phyloP scores from a whole-genome alignment of 2,113 vertebrate genomes.

The Saccopteryx leptura region DNA sequence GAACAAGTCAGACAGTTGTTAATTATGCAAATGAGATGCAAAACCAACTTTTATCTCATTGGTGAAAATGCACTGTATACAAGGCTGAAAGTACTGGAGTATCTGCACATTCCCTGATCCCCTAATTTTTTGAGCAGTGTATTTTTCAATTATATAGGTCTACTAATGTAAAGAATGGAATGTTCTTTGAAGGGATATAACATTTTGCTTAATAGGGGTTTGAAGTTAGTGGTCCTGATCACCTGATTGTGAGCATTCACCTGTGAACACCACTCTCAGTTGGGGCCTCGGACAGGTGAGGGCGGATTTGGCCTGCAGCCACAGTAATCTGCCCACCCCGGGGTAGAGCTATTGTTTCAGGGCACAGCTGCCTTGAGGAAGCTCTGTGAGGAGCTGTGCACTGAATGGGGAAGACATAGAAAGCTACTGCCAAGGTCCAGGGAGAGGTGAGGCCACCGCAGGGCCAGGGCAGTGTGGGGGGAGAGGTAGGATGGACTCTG shows the following conservation, averaged over 20 bases:
- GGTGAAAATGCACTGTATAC: too few relatives aligned
- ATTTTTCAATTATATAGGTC: background rate
- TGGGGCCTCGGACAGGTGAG: background rate
- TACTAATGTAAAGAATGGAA: background rate
- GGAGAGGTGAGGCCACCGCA: background rate
- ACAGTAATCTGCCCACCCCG: accelerated
- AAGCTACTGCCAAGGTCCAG: background rate
- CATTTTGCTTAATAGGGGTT: background rate
- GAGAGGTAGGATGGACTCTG: background rate
- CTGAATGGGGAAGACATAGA: background rate
- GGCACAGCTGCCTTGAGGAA: background rate
- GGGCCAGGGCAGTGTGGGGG: too few relatives aligned
- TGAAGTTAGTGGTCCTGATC: background rate
- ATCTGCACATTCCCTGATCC: too few relatives aligned
- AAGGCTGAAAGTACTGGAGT: too few relatives aligned
- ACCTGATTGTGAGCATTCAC: background rate
- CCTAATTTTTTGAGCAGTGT: too few relatives aligned
- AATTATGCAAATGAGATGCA: too few relatives aligned
- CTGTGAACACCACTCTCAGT: background rate
- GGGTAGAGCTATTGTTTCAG: background rate
- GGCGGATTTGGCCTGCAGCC: background rate
- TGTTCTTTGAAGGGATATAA: background rate
- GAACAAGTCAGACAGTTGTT: too few relatives aligned
- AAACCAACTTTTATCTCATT: too few relatives aligned
- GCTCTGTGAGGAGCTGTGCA: background rate